Percentiles rank a stretch among this genome's conserved stretches.
These are phyloP conservation scores for Alviniconcha strummeri DNA, from an alignment of 2,888 invertebrate genomes.

Conservation along the genomic window DNA sequence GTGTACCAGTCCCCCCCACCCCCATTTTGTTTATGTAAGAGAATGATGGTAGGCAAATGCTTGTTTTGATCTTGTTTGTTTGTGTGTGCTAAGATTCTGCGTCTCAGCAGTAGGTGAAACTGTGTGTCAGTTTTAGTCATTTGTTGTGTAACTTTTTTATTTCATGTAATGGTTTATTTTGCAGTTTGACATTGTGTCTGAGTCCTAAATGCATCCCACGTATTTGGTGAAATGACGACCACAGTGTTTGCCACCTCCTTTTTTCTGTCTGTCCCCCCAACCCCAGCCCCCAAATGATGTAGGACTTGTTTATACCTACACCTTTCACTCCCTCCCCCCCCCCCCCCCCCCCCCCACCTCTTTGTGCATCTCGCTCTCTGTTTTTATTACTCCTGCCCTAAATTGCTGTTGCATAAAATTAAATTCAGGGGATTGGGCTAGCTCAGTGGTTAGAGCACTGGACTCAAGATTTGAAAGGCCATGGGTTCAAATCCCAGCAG, in stretches of 20 bases:
- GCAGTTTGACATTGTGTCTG: slow-evolving; percentile 14
- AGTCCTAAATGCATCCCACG: slow-evolving; percentile 11
- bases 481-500: too few species aligned
- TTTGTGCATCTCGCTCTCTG: neutral
- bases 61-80: neutral
- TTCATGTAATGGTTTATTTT: neutral
- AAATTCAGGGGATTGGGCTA: too few species aligned
- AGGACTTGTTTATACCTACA: too few species aligned
- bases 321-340: neutral
- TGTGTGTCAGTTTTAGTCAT: neutral
- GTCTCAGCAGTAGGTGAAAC: neutral
- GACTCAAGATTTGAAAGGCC: too few species aligned
- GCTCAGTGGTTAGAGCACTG: too few species aligned
- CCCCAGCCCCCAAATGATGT: too few species aligned
- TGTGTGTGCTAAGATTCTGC: too few species aligned
- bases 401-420: too few species aligned
- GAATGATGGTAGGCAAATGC: too few species aligned
- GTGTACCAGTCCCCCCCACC: too few species aligned
- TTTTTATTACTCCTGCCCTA: too few species aligned
- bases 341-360: neutral
- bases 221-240: slow-evolving; percentile 26
- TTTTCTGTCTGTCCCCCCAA: neutral
- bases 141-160: neutral
- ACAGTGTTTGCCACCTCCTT: neutral
- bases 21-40: too few species aligned